Percentiles rank a stretch among this genome's conserved stretches.
Evolutionary conservation across 2,113 vertebrate species (phyloP).

Genomic region (Pithys albifrons): DNA sequence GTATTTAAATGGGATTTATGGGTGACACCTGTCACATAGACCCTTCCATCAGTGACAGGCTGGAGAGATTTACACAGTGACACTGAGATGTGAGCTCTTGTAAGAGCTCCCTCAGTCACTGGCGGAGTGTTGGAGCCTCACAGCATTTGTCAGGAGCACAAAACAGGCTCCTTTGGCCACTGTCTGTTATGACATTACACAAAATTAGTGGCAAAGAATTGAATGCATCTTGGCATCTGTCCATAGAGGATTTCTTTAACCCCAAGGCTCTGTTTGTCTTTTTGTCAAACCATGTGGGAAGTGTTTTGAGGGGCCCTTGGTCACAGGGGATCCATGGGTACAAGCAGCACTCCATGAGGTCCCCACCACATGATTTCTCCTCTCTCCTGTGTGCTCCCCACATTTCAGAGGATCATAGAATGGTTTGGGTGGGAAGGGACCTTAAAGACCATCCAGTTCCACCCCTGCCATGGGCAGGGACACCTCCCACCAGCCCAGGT

Average conservation of each 20-base stretch:
- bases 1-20: slow-evolving; percentile 62
- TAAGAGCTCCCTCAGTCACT: background rate
- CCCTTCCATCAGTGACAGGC: slow-evolving; percentile 33
- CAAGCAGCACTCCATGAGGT: background rate
- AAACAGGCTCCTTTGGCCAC: background rate
- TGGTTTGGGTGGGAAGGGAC: background rate
- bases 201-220: background rate
- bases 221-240: background rate
- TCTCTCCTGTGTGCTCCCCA: background rate
- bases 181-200: background rate
- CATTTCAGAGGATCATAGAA: background rate
- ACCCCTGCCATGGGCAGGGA: background rate
- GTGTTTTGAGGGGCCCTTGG: background rate
- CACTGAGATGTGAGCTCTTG: background rate
- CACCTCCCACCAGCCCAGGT: rapidly evolving
- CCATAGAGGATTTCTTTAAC: background rate
- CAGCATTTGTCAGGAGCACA: background rate
- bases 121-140: background rate
- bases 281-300: background rate
- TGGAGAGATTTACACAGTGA: slow-evolving; percentile 57
- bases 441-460: rapidly evolving
- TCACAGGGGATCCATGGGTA: background rate
- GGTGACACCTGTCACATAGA: slow-evolving; percentile 62
- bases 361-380: rapidly evolving
- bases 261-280: background rate